Conservation (phyloP, 2,797 vertebrate species). For the Hemibagrus guttatus region DNA sequence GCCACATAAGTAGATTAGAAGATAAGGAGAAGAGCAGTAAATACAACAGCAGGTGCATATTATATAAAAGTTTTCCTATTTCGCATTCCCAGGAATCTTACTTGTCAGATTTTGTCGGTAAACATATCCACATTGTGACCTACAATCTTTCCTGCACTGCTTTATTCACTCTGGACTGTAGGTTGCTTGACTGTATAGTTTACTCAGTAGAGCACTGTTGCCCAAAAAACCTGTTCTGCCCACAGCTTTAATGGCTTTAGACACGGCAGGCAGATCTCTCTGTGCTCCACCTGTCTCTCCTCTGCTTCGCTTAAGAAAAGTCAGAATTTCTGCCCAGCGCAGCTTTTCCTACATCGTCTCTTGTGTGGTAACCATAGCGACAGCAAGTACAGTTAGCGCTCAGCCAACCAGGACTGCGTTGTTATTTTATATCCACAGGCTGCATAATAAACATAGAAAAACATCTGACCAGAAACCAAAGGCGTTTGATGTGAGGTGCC, state of each 20-base stretch:
- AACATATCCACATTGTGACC: background rate
- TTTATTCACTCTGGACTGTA: constrained; percentile 2
- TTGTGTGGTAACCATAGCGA: constrained; percentile 14
- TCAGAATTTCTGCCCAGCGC: background rate
- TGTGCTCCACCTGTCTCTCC: background rate
- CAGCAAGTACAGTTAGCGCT: background rate
- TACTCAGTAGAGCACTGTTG: background rate
- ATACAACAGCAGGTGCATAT: background rate
- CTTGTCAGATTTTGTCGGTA: background rate
- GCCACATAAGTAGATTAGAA: background rate
- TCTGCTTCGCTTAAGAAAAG: background rate
- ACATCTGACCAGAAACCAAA: background rate
- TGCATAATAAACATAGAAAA: background rate
- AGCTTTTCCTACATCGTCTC: background rate
- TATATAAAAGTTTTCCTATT: background rate
- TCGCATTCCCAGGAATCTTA: background rate
- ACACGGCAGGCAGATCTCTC: background rate
- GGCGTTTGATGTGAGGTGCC: background rate
- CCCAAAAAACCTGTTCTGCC: background rate
- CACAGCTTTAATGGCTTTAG: background rate
- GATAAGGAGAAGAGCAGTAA: background rate
- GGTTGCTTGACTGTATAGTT: background rate
- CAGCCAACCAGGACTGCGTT: background rate
- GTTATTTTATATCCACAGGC: constrained; percentile 19
- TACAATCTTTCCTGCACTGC: background rate